Evolutionary conservation across 2,797 vertebrate genomes (phyloP), one percentile per base, ranked within the genome.

Genomic region (Sebastes nivosus): DNA sequence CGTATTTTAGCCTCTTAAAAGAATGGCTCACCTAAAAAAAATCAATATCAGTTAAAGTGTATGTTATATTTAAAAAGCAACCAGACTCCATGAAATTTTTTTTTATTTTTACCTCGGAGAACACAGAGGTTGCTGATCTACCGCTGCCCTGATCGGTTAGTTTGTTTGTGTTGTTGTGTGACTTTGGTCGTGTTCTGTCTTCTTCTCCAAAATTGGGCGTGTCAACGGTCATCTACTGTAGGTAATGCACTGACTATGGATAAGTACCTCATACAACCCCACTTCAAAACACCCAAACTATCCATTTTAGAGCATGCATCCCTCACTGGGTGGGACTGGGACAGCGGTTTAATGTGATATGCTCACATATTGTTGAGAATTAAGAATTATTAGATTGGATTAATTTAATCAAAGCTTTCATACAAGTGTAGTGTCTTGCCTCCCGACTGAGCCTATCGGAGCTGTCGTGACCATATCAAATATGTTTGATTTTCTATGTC

Each of bases 401-500:
- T n/a, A 4, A 67, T 66, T 78, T 57, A 16, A 70, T 70, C 20
- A 75, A 20, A 60, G n/a, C 8, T 68, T 76, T 68, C 22, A 58
- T 18, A 29, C 0, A 0, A 68, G 63, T 65, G 14, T 10, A 14
- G 22, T 52, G 27, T 50, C n/a, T 67, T 46, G 11, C 20, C 27
- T 71, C 11, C 25, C 3, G 5, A 38, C 34, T 11, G 11, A 58
- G 16, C 27, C 11, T 36, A 18, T 34, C 18, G 12, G 58, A 55
- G 25, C 16, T 34, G 30, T 6, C 1, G 6, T 16, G n/a, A 16
- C 24, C 14, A 42, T 16, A 61, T 74, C 38, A 66, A 71, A 75
- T 20, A 59, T n/a, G 6, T 61, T 34, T 30, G 5, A 38, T 63
- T 77, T 73, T 61, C n/a, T 77, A 5, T 67, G 14, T 25, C 8